Base-by-base conservation (phyloP, 2,888 invertebrate species). In the Caenorhabditis plicata region DNA sequence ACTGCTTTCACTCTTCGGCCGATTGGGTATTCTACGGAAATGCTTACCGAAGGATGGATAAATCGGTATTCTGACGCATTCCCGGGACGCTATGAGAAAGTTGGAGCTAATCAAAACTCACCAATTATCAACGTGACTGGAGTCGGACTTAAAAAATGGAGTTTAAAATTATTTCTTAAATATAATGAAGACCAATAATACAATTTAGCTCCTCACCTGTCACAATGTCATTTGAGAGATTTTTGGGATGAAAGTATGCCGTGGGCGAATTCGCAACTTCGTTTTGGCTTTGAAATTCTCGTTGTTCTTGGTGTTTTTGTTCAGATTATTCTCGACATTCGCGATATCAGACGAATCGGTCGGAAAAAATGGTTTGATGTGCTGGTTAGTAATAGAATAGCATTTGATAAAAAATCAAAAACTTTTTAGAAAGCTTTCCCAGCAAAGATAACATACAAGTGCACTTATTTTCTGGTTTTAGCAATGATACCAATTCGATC, bases 361-460 rank as follows among this genome's bases (percentile, higher is more conserved):
- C 39, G 66, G 22, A 63, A 68, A 20, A 67, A 74, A 22, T 78
- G 78, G 78, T 87, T 93, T 64, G 92, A 92, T 81, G 94, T 94
- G 83, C 84, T 95, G 83, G 94, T 93, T 11, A 51, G 43, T 15
- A 36, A n/a, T n/a, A n/a, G n/a, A n/a, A n/a, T n/a, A n/a, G n/a
- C n/a, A n/a, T n/a, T n/a, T n/a, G n/a, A 33, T 11, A 27, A 20
- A 36, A 11, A 15, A 15, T 15, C 15, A 26, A 3, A 13, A 11
- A 15, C 11, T 17, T 82, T 83, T 33, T 81, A 91, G 90, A 88
- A 87, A 86, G 90, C 90, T 0, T 90, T 90, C 13, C 92, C 92
- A 1, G 89, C 89, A 2, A 86, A 95, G 70, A 91, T 93, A 0
- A 89, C 95, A 88, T 96, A 95, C 82, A 85, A 95, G 53, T 87